Evolutionary conservation across 53 echinoderm and acorn worm genomes (phyloP).

Genomic region (Astropecten irregularis): DNA sequence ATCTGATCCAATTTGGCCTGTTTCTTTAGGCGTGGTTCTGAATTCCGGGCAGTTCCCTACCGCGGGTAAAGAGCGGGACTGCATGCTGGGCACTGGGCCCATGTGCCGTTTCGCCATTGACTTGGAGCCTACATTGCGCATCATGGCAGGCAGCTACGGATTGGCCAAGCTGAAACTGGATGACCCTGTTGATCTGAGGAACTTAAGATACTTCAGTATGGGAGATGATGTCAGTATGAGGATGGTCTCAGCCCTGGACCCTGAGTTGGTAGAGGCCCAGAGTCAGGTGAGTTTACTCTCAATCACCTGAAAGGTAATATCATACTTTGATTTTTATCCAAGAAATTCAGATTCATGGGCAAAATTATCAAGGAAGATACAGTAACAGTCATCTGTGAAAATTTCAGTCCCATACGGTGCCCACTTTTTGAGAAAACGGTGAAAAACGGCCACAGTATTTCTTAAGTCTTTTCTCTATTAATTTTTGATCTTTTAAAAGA

Average conservation of each 20-base stretch:
- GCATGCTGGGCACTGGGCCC: conserved; percentile 85
- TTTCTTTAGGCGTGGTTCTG: conserved; percentile 69
- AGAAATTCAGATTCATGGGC: no score
- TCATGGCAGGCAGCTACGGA: conserved; percentile 90
- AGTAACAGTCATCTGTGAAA: no score
- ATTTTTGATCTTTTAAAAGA: no score
- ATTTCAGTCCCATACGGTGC: no score
- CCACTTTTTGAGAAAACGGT: no score
- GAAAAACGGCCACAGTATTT: no score
- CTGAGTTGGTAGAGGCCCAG: conserved; percentile 80
- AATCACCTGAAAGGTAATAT: no score
- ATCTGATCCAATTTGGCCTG: no score
- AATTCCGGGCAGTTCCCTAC: conserved; percentile 89
- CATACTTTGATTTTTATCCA: no score
- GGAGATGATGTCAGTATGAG: conserved; percentile 70
- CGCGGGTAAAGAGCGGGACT: conserved; percentile 64
- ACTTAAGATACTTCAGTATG: conserved; percentile 78
- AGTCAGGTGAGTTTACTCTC: conserved; percentile 62
- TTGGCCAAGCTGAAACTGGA: conserved; percentile 75
- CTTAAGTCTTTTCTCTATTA: no score
- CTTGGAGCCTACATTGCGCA: conserved; percentile 75
- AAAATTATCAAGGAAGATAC: no score
- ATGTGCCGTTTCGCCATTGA: conserved; percentile 87
- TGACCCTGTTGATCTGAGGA: conserved; percentile 72
- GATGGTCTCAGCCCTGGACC: conserved; percentile 72